phyloP scores from a whole-genome alignment of 2,888 invertebrate species.

The Entomobrya proxima region DNA sequence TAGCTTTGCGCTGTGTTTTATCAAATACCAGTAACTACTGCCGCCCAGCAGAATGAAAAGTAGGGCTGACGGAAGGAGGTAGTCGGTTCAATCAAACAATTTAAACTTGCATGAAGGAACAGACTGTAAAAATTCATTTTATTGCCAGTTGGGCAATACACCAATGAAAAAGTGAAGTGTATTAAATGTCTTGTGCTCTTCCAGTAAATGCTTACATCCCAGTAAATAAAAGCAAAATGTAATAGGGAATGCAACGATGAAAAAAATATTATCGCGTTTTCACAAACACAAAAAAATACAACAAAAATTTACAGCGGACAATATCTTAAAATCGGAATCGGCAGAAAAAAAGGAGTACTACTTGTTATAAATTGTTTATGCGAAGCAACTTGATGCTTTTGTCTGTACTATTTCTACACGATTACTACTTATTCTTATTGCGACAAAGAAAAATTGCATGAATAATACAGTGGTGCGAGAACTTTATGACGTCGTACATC shows the following conservation, averaged over 20 bases:
- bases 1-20: neutral
- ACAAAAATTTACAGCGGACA: neutral
- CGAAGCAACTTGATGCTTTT: conserved; percentile 56
- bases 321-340: neutral
- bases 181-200: neutral
- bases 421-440: conserved; percentile 29
- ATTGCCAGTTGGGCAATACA: conserved; percentile 8
- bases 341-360: conserved; percentile 21
- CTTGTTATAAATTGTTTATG: conserved; percentile 27
- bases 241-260: neutral
- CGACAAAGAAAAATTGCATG: conserved; percentile 33
- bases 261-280: conserved; percentile 24
- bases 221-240: neutral
- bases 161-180: neutral
- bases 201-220: neutral
- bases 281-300: neutral
- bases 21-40: no score
- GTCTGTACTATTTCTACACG: neutral
- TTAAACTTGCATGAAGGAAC: conserved; percentile 51
- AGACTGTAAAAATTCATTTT: conserved; percentile 47
- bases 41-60: neutral
- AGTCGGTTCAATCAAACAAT: conserved; percentile 52
- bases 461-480: conserved; percentile 26
- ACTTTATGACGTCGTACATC: conserved; percentile 24
- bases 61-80: neutral